Evolutionary conservation across 2,888 invertebrate genomes (phyloP).

Genomic region (Phyllotreta cruciferae): DNA sequence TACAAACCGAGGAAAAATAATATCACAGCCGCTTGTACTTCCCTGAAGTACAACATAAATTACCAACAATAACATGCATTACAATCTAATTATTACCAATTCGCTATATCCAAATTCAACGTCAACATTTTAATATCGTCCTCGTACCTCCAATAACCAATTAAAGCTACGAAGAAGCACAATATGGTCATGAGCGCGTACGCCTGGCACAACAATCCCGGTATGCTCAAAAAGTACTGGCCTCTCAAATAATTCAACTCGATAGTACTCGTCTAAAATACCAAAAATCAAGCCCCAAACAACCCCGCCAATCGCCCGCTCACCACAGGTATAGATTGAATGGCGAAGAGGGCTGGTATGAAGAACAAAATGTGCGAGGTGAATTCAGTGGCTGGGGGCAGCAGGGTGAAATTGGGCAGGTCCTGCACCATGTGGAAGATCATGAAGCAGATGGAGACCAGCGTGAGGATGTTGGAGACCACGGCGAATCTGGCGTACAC

Average conservation of each 20-base stretch:
- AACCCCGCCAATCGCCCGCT: not conserved
- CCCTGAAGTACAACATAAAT: not conserved
- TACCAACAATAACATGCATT: not conserved
- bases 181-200: conserved; percentile 6
- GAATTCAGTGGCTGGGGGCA: not conserved
- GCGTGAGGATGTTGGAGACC: not conserved
- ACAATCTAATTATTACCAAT: not conserved
- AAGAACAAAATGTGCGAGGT: not conserved
- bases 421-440: conserved; percentile 4
- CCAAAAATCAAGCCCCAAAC: not conserved
- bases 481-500: conserved; percentile 11
- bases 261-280: conserved; percentile 1
- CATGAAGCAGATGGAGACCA: not conserved
- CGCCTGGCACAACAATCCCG: conserved; percentile 2
- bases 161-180: not conserved
- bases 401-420: conserved; percentile 8
- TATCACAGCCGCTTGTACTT: not conserved
- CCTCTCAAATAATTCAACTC: not conserved
- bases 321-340: conserved; percentile 5
- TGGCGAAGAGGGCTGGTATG: not conserved
- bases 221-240: not conserved
- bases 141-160: conserved; percentile 20
- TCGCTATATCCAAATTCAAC: not conserved
- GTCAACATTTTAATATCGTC: conserved; percentile 5
- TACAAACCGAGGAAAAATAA: not conserved